phyloP scores from a whole-genome alignment of 2,113 vertebrate genomes.

The Aspidoscelis tigris region DNA sequence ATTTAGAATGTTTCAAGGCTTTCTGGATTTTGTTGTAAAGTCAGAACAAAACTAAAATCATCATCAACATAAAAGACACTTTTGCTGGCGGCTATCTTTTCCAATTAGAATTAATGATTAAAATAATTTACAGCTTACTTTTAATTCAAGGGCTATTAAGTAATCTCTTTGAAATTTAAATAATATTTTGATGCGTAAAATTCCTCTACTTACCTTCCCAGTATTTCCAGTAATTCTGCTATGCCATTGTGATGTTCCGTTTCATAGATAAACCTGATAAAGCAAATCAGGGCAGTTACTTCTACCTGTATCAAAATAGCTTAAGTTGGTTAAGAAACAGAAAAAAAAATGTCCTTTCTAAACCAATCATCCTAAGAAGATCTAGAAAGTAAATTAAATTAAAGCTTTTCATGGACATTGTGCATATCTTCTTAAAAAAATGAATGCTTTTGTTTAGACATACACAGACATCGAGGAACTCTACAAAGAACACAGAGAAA shows the following conservation, averaged over 20 bases:
- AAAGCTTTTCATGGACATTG: not conserved
- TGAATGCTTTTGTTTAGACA: not conserved
- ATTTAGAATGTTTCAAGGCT: no score
- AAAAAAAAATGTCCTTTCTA: not conserved
- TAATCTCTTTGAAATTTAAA: not conserved
- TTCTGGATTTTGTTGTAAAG: no score
- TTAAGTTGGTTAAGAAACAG: not conserved
- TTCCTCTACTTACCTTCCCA: conserved; percentile 88
- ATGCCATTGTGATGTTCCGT: conserved; percentile 99
- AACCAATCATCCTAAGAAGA: no score
- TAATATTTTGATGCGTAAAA: conserved; percentile 22
- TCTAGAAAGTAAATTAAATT: not conserved
- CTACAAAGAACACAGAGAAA: no score
- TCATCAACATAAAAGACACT: no score
- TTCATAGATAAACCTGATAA: conserved; percentile 98
- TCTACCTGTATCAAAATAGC: not conserved
- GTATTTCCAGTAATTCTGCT: conserved; percentile 98
- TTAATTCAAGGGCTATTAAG: not conserved
- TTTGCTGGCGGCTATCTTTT: not conserved
- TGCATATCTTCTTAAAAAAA: not conserved
- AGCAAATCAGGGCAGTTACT: conserved; percentile 35
- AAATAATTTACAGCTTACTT: conserved; percentile 11
- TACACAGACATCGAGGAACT: no score
- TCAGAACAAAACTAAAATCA: no score
- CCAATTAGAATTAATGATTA: not conserved